phyloP scores from a whole-genome alignment of 2,888 invertebrate species.

The Andrena trimmerana region DNA sequence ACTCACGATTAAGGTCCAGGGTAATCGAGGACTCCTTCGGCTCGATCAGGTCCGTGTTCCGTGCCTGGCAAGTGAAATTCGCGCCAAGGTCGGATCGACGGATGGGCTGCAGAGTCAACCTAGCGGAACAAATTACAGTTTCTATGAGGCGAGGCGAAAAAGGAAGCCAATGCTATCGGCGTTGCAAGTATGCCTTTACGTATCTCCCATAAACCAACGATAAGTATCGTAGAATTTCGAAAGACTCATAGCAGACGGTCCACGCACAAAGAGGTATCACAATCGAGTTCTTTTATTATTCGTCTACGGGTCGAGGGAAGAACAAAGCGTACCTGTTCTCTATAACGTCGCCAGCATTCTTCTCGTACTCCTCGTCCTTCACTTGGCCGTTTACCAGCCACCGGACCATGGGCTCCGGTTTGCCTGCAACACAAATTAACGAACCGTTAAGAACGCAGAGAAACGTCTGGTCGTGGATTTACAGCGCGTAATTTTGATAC shows the following conservation, averaged over 20 bases:
- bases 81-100: constrained; percentile 93
- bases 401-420: constrained; percentile 92
- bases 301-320: too few species aligned
- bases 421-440: constrained; percentile 86
- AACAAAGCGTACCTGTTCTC: constrained; percentile 89
- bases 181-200: not conserved
- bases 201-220: not conserved
- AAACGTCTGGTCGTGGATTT: not conserved
- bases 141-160: not conserved
- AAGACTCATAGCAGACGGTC: not conserved
- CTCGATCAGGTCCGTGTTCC: constrained; percentile 93
- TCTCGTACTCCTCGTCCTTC: constrained; percentile 93
- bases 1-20: constrained; percentile 93
- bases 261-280: not conserved
- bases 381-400: constrained; percentile 93
- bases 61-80: constrained; percentile 94
- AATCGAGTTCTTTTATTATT: not conserved
- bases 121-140: constrained; percentile 41
- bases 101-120: constrained; percentile 88
- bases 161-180: not conserved
- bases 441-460: constrained; percentile 12
- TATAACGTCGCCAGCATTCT: constrained; percentile 94
- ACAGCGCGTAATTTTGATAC: constrained; percentile 28
- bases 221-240: not conserved
- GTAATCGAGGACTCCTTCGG: constrained; percentile 92